Percentiles rank a stretch among this genome's conserved stretches.
These are phyloP conservation scores for Parus major DNA, from an alignment of 2,113 vertebrate genomes.

Conservation along the genomic window DNA sequence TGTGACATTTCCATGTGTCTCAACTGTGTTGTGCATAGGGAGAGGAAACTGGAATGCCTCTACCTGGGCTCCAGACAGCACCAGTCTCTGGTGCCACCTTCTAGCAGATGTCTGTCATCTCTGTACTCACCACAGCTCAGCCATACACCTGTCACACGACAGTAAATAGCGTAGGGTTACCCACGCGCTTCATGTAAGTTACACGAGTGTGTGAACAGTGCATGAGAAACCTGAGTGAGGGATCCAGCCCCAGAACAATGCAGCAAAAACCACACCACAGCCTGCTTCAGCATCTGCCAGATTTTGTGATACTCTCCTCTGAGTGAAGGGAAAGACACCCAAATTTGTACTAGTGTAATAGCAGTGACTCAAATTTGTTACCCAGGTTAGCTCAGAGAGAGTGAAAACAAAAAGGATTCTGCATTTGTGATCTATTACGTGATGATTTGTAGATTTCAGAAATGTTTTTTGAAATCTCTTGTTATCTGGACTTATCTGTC, in stretches of 20 bases:
- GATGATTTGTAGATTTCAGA: not conserved
- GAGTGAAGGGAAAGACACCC: not conserved
- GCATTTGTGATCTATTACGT: not conserved
- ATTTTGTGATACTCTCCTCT: not conserved
- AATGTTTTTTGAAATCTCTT: not conserved
- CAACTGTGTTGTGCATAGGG: not conserved
- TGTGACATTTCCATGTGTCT: not conserved
- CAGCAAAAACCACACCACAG: not conserved
- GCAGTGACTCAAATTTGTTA: not conserved
- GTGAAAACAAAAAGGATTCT: not conserved
- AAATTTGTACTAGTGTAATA: not conserved
- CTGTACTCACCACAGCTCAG: not conserved
- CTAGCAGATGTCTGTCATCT: not conserved
- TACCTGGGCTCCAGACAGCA: not conserved
- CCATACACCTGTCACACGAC: accelerated
- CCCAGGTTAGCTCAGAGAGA: not conserved
- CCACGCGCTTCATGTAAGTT: not conserved
- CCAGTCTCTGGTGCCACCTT: not conserved
- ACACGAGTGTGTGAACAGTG: not conserved
- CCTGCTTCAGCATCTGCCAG: not conserved
- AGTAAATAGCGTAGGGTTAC: not conserved
- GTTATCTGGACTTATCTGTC: not conserved
- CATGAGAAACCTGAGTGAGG: not conserved
- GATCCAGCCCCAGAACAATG: not conserved
- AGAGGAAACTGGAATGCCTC: not conserved